These are phyloP conservation scores for Neosilurus hyrtlii DNA, from an alignment of 2,797 vertebrate species.

Conservation along the genomic window DNA sequence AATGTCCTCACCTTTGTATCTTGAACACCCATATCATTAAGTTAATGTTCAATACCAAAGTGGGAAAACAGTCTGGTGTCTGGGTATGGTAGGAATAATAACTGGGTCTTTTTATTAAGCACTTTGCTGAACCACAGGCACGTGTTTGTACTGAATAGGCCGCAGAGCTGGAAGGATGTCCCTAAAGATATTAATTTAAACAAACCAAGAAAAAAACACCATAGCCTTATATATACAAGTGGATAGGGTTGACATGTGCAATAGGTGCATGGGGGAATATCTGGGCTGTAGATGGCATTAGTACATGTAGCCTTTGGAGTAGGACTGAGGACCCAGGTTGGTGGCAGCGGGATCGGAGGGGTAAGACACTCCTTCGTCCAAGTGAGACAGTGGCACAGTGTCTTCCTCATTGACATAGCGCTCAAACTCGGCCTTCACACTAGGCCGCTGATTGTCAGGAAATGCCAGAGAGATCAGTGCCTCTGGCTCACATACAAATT, in stretches of 20 bases:
- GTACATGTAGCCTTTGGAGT: conserved; percentile 90
- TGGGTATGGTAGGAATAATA: conserved; percentile 67
- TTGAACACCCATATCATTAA: conserved; percentile 18
- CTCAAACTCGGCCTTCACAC: conserved; percentile 85
- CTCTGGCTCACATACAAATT: conserved; percentile 95
- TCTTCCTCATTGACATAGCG: conserved; percentile 91
- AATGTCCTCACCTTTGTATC: conserved; percentile 31
- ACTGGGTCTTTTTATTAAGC: conserved; percentile 79
- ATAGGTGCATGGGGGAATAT: conserved; percentile 66
- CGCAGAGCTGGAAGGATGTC: conserved; percentile 71
- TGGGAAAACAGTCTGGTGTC: conserved; percentile 50
- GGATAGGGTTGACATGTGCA: conserved; percentile 75
- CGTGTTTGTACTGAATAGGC: conserved; percentile 73
- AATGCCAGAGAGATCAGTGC: conserved; percentile 94
- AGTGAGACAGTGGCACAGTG: conserved; percentile 91
- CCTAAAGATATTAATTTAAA: conserved; percentile 76
- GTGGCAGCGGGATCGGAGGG: conserved; percentile 76
- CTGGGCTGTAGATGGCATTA: conserved; percentile 65
- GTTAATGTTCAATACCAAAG: conserved; percentile 16
- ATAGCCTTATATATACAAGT: conserved; percentile 81
- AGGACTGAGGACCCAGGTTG: conserved; percentile 80
- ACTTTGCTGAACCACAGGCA: conserved; percentile 76
- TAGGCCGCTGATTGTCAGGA: conserved; percentile 89
- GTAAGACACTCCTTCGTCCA: conserved; percentile 82
- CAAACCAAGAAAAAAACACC: conserved; percentile 72